Evolutionary conservation across 2,797 vertebrate genomes (phyloP), one percentile per base, ranked within the genome.

Genomic region (Fringilla coelebs): DNA sequence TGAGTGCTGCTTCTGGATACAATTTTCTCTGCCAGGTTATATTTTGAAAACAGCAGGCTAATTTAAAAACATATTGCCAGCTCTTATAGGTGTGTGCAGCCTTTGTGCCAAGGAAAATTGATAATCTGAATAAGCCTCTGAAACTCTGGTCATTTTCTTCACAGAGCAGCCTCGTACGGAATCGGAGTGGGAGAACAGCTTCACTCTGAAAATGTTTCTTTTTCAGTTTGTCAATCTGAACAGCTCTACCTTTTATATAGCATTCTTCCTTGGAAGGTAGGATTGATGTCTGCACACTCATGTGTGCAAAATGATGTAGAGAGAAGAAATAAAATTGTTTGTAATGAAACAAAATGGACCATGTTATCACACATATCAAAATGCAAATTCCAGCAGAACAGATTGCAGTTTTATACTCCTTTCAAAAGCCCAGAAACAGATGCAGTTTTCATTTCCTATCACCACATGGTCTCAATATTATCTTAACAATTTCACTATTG

Each of bases 211-310:
- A 98, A 99, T 99, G 99, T 99, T 99, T 97, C 98, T 99, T 92
- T 99, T 99, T 97, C 99, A 99, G 97, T 99, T 99, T 91, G 99
- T 99, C 97, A 99, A 99, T 96, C 98, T 99, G 97, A 99, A 99
- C 98, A 99, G 99, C 94, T 99, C 99, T 80, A 99, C 99, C 3
- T 99, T 99, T 98, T 99, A 99, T 98, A 99, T 99, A 19, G 99
- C 99, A 24, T 99, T 99, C 98, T 99, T 99, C 97, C 97, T 99
- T 67, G 99, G 99, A 95, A 99, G 99, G 99, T 99, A 98, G 97
- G 98, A 76, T 72, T 67, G 38, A 66, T 55, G 21, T 51, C 70
- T 49, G n/a, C 36, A 68, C 25, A 31, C 34, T 63, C 29, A 17
- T 48, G 60, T 36, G 21, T 61, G 54, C 25, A 74, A 91, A 89